A percentile compares a stretch with the other conserved stretches of the same genome.
Evolutionary conservation across 2,797 vertebrate species (phyloP).

Genomic region (Heterohyrax brucei): DNA sequence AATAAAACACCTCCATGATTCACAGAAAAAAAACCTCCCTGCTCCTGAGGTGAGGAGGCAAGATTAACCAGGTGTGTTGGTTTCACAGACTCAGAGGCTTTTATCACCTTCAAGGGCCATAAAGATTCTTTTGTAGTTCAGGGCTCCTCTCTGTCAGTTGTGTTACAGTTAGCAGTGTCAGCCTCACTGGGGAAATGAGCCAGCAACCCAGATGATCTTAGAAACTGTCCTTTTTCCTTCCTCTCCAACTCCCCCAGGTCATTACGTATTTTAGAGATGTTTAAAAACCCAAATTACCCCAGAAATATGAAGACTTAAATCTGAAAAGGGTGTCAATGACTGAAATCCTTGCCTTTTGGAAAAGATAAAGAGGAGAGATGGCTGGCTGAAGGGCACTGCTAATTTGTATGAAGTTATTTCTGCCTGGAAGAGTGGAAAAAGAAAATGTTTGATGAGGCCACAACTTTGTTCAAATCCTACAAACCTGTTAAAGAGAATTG

Average conservation of each 20-base stretch:
- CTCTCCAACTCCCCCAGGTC: not conserved
- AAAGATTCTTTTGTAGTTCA: not conserved
- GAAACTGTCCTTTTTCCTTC: not conserved
- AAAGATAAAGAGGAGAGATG: not conserved
- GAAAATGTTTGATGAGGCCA: not conserved
- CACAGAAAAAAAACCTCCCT: constrained; percentile 17
- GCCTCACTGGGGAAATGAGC: constrained; percentile 19
- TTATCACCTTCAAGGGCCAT: not conserved
- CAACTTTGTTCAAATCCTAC: constrained; percentile 38
- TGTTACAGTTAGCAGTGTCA: constrained; percentile 65
- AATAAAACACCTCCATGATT: not conserved
- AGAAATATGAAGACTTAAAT: constrained; percentile 21
- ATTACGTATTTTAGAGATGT: constrained; percentile 35
- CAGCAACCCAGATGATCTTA: constrained; percentile 9
- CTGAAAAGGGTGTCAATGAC: not conserved
- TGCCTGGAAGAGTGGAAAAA: not conserved
- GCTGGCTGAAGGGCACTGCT: not conserved
- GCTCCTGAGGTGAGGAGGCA: not conserved
- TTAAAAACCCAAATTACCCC: constrained; percentile 44
- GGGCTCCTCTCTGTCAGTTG: constrained; percentile 3
- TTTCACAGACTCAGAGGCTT: not conserved
- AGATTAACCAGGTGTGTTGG: not conserved
- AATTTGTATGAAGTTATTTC: constrained; percentile 3
- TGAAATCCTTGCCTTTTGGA: not conserved
- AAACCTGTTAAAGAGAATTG: constrained; percentile 49